Conservation (phyloP, 2,888 invertebrate species). For the Ernsta delagoae region DNA sequence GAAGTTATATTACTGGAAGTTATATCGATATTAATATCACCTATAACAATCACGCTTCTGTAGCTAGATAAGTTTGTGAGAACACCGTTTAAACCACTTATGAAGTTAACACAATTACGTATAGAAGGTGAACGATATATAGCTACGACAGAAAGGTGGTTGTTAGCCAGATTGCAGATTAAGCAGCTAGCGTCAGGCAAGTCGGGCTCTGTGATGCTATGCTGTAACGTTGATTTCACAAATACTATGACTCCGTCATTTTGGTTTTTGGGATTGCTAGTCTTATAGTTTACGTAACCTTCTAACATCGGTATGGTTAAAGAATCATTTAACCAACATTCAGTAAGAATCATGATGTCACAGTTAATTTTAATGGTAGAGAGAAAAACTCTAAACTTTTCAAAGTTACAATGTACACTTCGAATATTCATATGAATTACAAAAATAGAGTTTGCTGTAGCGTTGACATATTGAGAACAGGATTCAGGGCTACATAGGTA, state of each 20-base stretch:
- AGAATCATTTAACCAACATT: slow-evolving; percentile 9
- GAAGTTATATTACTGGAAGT: neutral
- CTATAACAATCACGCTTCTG: slow-evolving; percentile 13
- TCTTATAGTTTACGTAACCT: neutral
- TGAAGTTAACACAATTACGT: slow-evolving; percentile 16
- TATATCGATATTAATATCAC: slow-evolving; percentile 34
- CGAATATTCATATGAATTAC: slow-evolving; percentile 22
- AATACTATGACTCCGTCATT: slow-evolving; percentile 33
- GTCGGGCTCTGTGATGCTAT: slow-evolving; percentile 12
- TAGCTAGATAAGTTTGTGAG: neutral
- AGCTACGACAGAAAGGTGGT: slow-evolving; percentile 12
- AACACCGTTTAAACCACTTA: slow-evolving; percentile 11
- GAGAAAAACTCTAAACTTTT: slow-evolving; percentile 11
- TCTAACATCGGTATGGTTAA: neutral
- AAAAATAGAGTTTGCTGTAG: neutral
- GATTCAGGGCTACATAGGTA: slow-evolving; percentile 13
- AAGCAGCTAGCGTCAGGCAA: slow-evolving; percentile 20
- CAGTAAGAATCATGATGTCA: slow-evolving; percentile 18
- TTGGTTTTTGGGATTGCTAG: slow-evolving; percentile 18
- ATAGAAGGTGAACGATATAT: slow-evolving; percentile 27
- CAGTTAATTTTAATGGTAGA: neutral
- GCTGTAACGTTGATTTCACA: slow-evolving; percentile 4
- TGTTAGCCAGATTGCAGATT: neutral
- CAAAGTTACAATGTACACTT: slow-evolving; percentile 21
- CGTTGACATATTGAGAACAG: neutral